A percentile compares a stretch with the other conserved stretches of the same genome.
These are phyloP conservation scores for Haemorhous mexicanus DNA, from an alignment of 2,113 vertebrate species.

Conservation along the genomic window DNA sequence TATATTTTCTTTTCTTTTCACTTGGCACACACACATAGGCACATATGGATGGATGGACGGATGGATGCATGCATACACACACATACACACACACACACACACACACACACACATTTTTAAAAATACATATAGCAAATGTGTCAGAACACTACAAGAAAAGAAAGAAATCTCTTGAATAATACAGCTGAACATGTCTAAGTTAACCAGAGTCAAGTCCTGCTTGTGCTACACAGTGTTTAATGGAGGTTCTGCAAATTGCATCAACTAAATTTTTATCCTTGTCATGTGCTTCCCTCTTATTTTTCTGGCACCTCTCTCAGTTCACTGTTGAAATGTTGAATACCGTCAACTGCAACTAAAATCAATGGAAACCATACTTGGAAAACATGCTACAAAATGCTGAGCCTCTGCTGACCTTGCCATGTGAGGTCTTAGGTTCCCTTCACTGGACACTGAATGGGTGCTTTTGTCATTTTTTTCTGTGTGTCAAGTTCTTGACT, in stretches of 20 bases:
- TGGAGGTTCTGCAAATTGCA: background rate
- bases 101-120: background rate
- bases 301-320: background rate
- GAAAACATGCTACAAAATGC: background rate
- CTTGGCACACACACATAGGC: background rate
- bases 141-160: background rate
- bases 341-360: background rate
- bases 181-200: background rate
- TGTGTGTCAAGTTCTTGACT: background rate
- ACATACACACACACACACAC: background rate
- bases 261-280: background rate
- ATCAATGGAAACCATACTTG: background rate
- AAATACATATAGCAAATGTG: background rate
- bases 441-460: background rate
- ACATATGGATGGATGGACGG: background rate
- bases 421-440: background rate
- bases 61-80: background rate
- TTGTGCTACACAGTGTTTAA: background rate
- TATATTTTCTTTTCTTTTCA: background rate
- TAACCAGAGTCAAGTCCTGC: background rate
- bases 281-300: background rate
- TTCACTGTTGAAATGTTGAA: background rate
- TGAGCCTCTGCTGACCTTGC: background rate
- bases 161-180: background rate
- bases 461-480: background rate